Base-by-base conservation (phyloP, 2,113 vertebrate genomes). In the Pipra filicauda region DNA sequence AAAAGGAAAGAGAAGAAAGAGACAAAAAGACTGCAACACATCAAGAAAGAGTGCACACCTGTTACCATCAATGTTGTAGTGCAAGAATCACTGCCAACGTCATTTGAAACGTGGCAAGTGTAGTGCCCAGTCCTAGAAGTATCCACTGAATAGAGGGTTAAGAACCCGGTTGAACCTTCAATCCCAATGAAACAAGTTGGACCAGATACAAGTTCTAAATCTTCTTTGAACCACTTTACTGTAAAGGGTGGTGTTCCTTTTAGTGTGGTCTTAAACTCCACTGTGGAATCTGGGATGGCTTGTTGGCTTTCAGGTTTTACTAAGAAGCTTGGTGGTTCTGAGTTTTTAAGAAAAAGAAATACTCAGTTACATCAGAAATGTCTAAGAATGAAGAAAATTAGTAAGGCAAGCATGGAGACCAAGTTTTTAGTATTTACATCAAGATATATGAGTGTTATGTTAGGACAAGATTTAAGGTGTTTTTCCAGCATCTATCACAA, bases 181-280 rank as follows among this genome's bases (percentile, higher is more conserved):
- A 98, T 97, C 59, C 99, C 99, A 88, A 98, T 98, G 97, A 99
- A 99, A 96, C 99, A 99, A 46, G 98, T 98, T 61, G 99, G 98
- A 96, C 99, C 99, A 72, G 99, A 98, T 93, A 98, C 97, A 97
- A 99, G 98, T 97, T 99, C 99, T 30, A 98, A 97, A 72, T 99
- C 98, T 31, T 99, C 99, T 98, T 99, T 99, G 95, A 99, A 99
- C 99, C 99, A 99, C 95, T 99, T 99, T 91, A 99, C 97, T 39
- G 97, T 98, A 97, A 99, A 99, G 2, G 99, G 99, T 23, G 99
- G 98, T 11, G 99, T 99, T 98, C 99, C 99, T 96, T 98, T 99
- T 58, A 99, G 98, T 15, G 98, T 97, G 86, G 98, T 97, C 96
- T 99, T 99, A 97, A 99, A 99, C 87, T 99, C 99, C 71, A 99